Conservation (phyloP, 2,888 invertebrate genomes). For the Helleia helle region DNA sequence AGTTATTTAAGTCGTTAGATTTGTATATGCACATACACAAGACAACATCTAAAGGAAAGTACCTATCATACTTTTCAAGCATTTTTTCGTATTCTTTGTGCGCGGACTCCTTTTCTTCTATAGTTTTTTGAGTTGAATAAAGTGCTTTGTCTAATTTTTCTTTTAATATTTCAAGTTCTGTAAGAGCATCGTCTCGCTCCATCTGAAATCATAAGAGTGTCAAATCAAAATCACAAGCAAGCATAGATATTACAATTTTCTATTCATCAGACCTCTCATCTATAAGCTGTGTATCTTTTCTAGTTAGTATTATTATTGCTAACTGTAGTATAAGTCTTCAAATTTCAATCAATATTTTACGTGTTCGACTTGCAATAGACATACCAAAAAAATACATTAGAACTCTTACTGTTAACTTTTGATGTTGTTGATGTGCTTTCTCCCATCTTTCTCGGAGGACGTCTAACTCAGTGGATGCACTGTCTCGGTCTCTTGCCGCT, state of each 20-base stretch:
- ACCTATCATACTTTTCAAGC: conserved; percentile 93
- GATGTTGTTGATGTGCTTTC: conserved; percentile 87
- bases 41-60: conserved; percentile 52
- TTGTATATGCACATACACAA: conserved; percentile 50
- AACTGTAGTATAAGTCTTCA: too few species aligned
- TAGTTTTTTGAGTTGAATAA: conserved; percentile 85
- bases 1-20: conserved; percentile 21
- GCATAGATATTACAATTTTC: too few species aligned
- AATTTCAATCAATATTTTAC: too few species aligned
- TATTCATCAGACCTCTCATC: too few species aligned
- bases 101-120: conserved; percentile 90
- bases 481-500: conserved; percentile 88
- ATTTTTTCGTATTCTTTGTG: conserved; percentile 94
- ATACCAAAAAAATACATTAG: background rate
- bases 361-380: too few species aligned
- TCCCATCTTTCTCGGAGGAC: conserved; percentile 91
- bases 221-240: too few species aligned
- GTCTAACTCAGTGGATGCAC: conserved; percentile 88
- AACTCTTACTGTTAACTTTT: conserved; percentile 81
- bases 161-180: conserved; percentile 89
- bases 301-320: too few species aligned
- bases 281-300: too few species aligned
- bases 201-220: conserved; percentile 72
- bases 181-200: conserved; percentile 88
- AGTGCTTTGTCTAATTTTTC: conserved; percentile 93